Conservation (phyloP, 2,888 invertebrate genomes). For the Drosophila merina region DNA sequence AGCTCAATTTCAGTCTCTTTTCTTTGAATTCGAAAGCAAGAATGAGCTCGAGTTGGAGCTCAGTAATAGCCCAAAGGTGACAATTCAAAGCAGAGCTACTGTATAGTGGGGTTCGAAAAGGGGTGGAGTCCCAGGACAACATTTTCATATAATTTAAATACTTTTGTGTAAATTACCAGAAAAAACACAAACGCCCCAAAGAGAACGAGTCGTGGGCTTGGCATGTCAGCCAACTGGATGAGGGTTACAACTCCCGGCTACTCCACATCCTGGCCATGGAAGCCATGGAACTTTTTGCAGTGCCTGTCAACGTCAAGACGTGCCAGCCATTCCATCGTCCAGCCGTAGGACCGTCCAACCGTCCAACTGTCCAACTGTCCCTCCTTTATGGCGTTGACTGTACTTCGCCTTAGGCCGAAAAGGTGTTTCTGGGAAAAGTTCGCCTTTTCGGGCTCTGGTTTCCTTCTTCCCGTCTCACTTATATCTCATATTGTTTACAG, state of each 20-base stretch:
- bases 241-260: constrained; percentile 50
- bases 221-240: constrained; percentile 65
- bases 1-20: too few species aligned
- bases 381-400: constrained; percentile 28
- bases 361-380: constrained; percentile 4
- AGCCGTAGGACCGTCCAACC: background rate
- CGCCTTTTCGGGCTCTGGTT: constrained; percentile 7
- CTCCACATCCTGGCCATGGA: constrained; percentile 13
- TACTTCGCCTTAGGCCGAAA: constrained; percentile 25
- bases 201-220: constrained; percentile 25
- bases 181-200: background rate
- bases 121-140: too few species aligned
- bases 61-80: too few species aligned
- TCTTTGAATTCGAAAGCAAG: too few species aligned
- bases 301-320: constrained; percentile 71
- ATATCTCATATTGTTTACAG: constrained; percentile 8
- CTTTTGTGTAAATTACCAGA: background rate
- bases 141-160: background rate
- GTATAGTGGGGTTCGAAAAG: too few species aligned
- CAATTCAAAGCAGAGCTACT: too few species aligned
- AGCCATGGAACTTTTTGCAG: constrained; percentile 53
- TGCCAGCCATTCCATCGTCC: constrained; percentile 38
- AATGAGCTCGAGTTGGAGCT: too few species aligned
- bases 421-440: constrained; percentile 36
- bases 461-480: background rate